Conservation (phyloP, 2,888 invertebrate species). For the Nomada fabriciana region DNA sequence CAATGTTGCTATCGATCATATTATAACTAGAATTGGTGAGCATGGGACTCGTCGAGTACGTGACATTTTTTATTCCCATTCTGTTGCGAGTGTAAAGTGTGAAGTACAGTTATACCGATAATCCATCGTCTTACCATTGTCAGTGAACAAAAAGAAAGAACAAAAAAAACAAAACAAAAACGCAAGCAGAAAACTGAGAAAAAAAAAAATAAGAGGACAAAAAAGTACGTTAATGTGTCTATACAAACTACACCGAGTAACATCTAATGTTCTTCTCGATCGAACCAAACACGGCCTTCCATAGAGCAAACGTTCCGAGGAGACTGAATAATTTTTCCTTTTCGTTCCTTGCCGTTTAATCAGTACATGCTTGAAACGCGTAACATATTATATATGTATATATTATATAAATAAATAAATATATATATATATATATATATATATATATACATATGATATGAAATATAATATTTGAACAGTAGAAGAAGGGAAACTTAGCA, state of each 20-base stretch:
- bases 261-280: conserved; percentile 54
- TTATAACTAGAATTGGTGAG: not conserved
- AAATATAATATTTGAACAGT: not conserved
- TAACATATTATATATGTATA: conserved; percentile 11
- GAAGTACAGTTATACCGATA: conserved; percentile 44
- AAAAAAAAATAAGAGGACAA: not conserved
- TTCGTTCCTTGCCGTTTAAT: conserved; percentile 18
- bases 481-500: not conserved
- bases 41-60: not conserved
- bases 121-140: conserved; percentile 57
- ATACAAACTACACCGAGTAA: conserved; percentile 28
- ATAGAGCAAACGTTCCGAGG: conserved; percentile 66
- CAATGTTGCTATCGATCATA: not conserved
- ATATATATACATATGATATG: not conserved
- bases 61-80: conserved; percentile 20
- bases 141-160: not conserved
- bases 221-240: conserved; percentile 13
- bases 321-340: conserved; percentile 61
- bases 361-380: conserved; percentile 31
- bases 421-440: not conserved
- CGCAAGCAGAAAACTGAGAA: not conserved
- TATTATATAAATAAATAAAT: not conserved
- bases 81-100: conserved; percentile 50
- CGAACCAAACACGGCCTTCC: conserved; percentile 71
- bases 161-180: not conserved